Evolutionary conservation across 2,797 vertebrate species (phyloP).

Genomic region (Pelochelys cantorii): DNA sequence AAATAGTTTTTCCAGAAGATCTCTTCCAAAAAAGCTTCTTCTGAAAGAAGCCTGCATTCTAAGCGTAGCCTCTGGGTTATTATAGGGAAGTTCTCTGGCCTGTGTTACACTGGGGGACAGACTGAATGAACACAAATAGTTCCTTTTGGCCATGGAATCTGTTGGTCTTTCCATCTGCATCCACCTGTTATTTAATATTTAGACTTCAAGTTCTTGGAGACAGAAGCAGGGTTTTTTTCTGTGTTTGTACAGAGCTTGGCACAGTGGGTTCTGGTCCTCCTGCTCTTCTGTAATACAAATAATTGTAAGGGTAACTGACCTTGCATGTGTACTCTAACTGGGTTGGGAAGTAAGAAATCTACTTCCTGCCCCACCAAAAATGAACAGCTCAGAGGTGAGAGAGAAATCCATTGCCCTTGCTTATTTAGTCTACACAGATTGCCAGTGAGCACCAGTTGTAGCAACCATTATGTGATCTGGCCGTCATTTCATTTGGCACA

Average conservation of each 20-base stretch:
- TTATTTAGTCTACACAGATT: background rate
- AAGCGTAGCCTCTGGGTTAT: no score
- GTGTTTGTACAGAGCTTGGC: background rate
- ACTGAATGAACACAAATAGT: background rate
- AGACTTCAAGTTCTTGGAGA: background rate
- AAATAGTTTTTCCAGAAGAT: no score
- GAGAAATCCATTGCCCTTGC: background rate
- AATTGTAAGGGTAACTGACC: background rate
- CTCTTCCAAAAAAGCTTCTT: no score
- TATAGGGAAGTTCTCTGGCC: no score
- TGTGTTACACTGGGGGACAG: no score
- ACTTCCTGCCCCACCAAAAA: background rate
- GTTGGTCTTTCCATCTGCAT: rapidly evolving
- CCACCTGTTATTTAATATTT: background rate
- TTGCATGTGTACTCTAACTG: background rate
- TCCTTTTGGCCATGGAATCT: background rate
- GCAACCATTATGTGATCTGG: background rate
- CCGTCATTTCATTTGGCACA: background rate
- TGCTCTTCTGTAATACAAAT: background rate
- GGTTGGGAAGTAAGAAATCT: background rate
- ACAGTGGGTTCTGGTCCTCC: background rate
- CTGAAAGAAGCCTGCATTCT: no score
- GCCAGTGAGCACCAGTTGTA: background rate
- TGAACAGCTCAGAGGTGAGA: background rate
- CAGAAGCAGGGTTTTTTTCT: background rate